Evolutionary conservation across 2,888 invertebrate genomes (phyloP).

Genomic region (Polietes domitor): DNA sequence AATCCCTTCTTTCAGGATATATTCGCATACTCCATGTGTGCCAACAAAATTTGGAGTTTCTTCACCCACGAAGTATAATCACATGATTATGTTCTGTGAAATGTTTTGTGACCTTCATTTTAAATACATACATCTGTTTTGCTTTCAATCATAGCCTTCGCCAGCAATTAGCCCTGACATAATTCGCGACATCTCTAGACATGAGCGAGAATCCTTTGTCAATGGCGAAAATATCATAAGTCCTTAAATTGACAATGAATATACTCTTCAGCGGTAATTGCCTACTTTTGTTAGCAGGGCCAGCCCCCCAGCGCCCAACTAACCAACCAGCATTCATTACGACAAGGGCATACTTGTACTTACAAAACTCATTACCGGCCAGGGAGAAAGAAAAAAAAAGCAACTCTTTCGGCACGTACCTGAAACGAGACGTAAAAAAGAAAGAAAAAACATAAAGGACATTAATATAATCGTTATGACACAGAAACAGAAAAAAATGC

Average conservation of each 20-base stretch:
- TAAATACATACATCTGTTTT: too few relatives aligned
- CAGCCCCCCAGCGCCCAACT: neutral
- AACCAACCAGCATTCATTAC: neutral
- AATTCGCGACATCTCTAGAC: neutral
- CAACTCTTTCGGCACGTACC: slow-evolving; percentile 36
- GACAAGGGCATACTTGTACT: neutral
- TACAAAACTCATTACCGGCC: slow-evolving; percentile 28
- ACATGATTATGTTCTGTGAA: too few relatives aligned
- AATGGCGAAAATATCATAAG: neutral
- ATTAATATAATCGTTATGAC: slow-evolving; percentile 35
- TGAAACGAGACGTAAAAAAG: neutral
- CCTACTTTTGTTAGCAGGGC: neutral
- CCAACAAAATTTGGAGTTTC: too few relatives aligned
- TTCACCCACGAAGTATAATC: too few relatives aligned
- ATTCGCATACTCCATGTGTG: too few relatives aligned
- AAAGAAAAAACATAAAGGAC: slow-evolving; percentile 12
- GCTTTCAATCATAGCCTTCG: neutral
- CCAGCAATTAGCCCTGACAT: neutral
- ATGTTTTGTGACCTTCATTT: too few relatives aligned
- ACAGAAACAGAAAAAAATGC: neutral
- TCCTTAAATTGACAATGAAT: neutral
- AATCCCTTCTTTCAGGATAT: too few relatives aligned
- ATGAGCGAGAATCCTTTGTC: neutral
- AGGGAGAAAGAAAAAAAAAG: neutral
- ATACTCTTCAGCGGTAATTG: neutral